Evolutionary conservation across 1,140 invertebrate genomes (phyloP).

Genomic region (Lucilia sericata): DNA sequence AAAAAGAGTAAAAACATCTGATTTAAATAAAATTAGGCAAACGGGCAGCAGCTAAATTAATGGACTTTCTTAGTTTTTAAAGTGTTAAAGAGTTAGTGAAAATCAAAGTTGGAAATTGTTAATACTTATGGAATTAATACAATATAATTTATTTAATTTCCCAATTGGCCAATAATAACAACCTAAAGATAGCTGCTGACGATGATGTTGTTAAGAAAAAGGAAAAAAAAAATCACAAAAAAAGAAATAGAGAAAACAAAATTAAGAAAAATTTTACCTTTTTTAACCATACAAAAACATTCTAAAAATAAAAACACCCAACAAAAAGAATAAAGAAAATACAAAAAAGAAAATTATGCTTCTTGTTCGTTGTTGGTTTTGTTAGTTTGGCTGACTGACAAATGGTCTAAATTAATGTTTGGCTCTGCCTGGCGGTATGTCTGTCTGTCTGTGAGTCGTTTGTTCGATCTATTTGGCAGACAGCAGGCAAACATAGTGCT

Average conservation of each 20-base stretch:
- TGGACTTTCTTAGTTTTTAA: no score
- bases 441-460: not conserved
- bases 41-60: not conserved
- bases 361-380: not conserved
- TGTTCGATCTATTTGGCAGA: not conserved
- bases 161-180: no score
- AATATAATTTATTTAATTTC: no score
- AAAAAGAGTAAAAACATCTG: not conserved
- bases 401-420: not conserved
- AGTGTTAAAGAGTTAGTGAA: not conserved
- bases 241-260: not conserved
- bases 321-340: not conserved
- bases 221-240: not conserved
- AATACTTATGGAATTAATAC: no score
- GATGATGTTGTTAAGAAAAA: no score
- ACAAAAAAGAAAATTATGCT: not conserved
- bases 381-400: not conserved
- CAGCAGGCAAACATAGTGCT: not conserved
- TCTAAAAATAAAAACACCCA: constrained; percentile 8
- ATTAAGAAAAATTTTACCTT: constrained; percentile 2
- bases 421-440: not conserved
- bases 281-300: not conserved
- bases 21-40: not conserved
- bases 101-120: no score
- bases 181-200: no score